Percentiles rank a stretch among this genome's conserved stretches.
phyloP scores from a whole-genome alignment of 2,888 invertebrate genomes.

The Orthosia cruda region DNA sequence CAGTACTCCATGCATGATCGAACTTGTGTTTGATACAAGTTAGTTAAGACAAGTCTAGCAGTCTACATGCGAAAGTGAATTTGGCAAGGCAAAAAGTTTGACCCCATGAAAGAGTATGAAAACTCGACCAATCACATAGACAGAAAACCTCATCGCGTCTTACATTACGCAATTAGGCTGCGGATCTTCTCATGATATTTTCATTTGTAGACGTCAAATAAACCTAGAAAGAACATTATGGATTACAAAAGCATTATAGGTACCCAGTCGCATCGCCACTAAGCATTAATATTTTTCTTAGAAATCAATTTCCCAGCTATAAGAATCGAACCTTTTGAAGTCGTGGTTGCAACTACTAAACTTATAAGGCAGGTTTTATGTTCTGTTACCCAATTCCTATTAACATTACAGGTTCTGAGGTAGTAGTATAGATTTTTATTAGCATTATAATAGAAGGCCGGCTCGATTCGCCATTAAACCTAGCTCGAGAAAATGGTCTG shows the following conservation, averaged over 20 bases:
- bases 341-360: neutral
- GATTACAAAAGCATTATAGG: no score
- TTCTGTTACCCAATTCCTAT: slow-evolving; percentile 32
- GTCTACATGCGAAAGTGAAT: no score
- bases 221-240: neutral
- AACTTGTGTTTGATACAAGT: no score
- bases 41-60: neutral
- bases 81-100: no score
- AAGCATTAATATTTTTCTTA: neutral
- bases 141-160: no score
- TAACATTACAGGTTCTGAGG: slow-evolving; percentile 37
- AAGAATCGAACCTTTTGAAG: no score
- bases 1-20: no score
- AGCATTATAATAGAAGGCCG: slow-evolving; percentile 49
- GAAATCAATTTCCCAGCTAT: neutral
- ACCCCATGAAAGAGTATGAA: no score
- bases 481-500: slow-evolving; percentile 85
- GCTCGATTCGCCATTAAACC: slow-evolving; percentile 77
- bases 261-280: neutral
- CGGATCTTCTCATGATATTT: neutral
- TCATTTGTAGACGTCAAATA: neutral
- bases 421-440: slow-evolving; percentile 59
- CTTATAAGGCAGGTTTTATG: neutral
- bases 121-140: no score
- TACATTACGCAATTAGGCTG: no score